Evolutionary conservation across 2,888 invertebrate genomes (phyloP).

Genomic region (Criorhina ranunculi): DNA sequence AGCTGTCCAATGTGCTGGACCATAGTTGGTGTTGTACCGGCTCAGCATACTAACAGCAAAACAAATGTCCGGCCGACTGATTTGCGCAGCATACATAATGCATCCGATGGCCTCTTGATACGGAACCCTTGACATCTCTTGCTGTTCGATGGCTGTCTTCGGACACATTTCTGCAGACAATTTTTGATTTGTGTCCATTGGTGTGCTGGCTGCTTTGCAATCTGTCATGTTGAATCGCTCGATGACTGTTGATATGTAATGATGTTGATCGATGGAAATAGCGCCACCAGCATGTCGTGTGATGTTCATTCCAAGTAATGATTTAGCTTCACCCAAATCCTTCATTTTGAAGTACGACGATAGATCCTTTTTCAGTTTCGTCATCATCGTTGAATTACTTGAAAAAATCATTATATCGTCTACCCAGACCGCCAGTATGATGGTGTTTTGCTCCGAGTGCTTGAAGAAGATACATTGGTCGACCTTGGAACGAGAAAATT

Average conservation of each 20-base stretch:
- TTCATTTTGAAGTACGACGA: slow-evolving; percentile 56
- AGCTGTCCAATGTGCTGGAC: too few relatives aligned
- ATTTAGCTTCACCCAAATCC: slow-evolving; percentile 40
- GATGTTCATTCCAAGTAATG: slow-evolving; percentile 50
- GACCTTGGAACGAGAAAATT: too few relatives aligned
- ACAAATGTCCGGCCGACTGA: too few relatives aligned
- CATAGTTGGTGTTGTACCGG: too few relatives aligned
- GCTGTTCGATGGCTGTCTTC: not conserved
- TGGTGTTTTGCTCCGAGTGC: slow-evolving; percentile 8
- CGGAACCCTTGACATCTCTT: too few relatives aligned
- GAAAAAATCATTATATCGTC: slow-evolving; percentile 10
- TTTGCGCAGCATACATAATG: too few relatives aligned
- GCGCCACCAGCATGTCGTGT: slow-evolving; percentile 15
- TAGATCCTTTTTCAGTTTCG: slow-evolving; percentile 40
- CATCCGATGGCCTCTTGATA: too few relatives aligned
- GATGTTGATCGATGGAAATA: slow-evolving; percentile 52
- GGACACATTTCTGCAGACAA: not conserved
- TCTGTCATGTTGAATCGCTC: slow-evolving; percentile 54
- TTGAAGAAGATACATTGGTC: slow-evolving; percentile 15
- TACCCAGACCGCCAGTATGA: slow-evolving; percentile 1
- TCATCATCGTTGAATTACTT: slow-evolving; percentile 28
- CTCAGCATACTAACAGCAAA: too few relatives aligned
- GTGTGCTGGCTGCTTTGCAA: slow-evolving; percentile 34
- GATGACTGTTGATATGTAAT: slow-evolving; percentile 42
- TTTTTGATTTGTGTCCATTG: not conserved